phyloP scores from a whole-genome alignment of 2,797 vertebrate genomes.

The Sylvia borin region DNA sequence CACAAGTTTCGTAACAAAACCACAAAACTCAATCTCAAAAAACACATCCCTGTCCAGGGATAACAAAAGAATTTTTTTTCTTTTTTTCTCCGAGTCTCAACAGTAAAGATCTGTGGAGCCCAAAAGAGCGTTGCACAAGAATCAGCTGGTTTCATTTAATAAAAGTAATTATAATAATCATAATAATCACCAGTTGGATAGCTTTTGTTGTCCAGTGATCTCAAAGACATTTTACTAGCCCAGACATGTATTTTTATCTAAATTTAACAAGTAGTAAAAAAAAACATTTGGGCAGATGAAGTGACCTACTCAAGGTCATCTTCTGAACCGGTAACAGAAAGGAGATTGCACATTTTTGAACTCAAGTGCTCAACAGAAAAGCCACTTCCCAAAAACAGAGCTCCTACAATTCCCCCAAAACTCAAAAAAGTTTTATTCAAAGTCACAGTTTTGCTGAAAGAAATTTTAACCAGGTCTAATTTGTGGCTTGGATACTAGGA shows the following conservation, averaged over 20 bases:
- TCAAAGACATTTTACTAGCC: slow-evolving; percentile 25
- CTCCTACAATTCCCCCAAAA: not conserved
- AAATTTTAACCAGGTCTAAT: not conserved
- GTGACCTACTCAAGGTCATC: not conserved
- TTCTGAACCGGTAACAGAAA: not conserved
- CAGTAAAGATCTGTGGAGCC: not conserved
- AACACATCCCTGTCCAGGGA: slow-evolving; percentile 49
- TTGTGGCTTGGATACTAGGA: slow-evolving; percentile 26
- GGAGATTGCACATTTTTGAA: not conserved
- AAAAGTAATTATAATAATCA: slow-evolving; percentile 33
- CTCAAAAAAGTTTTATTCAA: not conserved
- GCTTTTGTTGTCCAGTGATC: not conserved
- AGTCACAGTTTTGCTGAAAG: not conserved
- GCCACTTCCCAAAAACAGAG: not conserved
- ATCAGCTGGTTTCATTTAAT: slow-evolving; percentile 46
- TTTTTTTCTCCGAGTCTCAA: not conserved
- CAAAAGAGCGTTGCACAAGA: slow-evolving; percentile 33
- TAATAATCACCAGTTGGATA: not conserved
- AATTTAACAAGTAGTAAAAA: not conserved
- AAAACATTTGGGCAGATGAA: not conserved
- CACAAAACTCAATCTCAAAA: slow-evolving; percentile 53
- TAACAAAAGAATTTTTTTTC: not conserved
- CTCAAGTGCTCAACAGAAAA: not conserved
- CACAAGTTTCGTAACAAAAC: slow-evolving; percentile 57
- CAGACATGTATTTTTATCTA: not conserved